A percentile compares a stretch with the other conserved stretches of the same genome.
Conservation (phyloP, 2,888 invertebrate genomes). For the Platynereis dumerilii region DNA sequence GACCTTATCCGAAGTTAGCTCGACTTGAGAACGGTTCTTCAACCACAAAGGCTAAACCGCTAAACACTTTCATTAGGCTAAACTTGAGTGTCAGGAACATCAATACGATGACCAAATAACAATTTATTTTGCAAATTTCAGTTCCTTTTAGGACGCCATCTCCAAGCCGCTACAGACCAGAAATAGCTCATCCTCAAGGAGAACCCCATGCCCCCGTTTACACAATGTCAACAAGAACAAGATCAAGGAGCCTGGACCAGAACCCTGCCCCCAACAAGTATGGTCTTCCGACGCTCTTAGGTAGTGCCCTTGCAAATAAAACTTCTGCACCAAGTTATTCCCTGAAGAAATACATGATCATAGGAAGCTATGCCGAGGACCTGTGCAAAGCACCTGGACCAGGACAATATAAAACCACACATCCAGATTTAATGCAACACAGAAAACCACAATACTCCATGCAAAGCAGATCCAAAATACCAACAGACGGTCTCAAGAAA, state of each 20-base stretch:
- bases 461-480: slow-evolving; percentile 76
- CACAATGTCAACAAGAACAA: slow-evolving; percentile 43
- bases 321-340: slow-evolving; percentile 28
- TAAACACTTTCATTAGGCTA: too few species aligned
- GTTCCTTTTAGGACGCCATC: slow-evolving; percentile 45
- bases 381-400: slow-evolving; percentile 69
- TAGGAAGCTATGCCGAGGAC: slow-evolving; percentile 31
- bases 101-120: too few species aligned
- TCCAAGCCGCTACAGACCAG: slow-evolving; percentile 44
- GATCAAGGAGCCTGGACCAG: slow-evolving; percentile 38
- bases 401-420: slow-evolving; percentile 74
- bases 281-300: slow-evolving; percentile 26
- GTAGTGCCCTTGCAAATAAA: slow-evolving; percentile 24
- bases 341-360: slow-evolving; percentile 23
- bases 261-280: slow-evolving; percentile 38
- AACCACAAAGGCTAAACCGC: too few species aligned
- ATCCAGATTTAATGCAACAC: slow-evolving; percentile 67
- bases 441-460: slow-evolving; percentile 83
- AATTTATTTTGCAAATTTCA: slow-evolving; percentile 22
- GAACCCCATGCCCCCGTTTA: slow-evolving; percentile 46
- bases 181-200: slow-evolving; percentile 48
- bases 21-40: too few species aligned
- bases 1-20: too few species aligned
- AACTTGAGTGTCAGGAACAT: too few species aligned
- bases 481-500: slow-evolving; percentile 76